Base-by-base conservation (phyloP, 2,888 invertebrate genomes). In the Globia sparganii region DNA sequence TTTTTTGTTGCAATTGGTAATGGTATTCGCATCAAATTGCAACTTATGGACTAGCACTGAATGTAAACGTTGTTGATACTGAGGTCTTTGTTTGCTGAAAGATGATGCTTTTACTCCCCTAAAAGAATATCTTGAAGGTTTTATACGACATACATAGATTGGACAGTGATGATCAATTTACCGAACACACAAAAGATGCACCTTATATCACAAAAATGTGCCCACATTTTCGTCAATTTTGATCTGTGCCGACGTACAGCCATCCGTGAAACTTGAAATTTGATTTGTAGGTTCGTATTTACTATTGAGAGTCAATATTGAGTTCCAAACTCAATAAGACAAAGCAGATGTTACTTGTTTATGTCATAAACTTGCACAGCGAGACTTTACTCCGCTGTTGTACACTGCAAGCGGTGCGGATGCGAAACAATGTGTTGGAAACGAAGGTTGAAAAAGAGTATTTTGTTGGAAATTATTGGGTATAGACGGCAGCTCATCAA, bases 271-370 rank as follows among this genome's bases (percentile, higher is more conserved):
- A 83, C 80, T 86, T 84, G 86, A 88, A 89, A 91, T 91, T 88
- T 90, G 90, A 91, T 91, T 91, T 90, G 87, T 89, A 87, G 87
- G 86, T 89, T 89, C 87, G 81, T 90, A 91, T 91, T 91, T 90
- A 90, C 91, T 91, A 92, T 93, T 89, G 93, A 88, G 91, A 93
- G 90, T 89, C 93, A 91, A 93, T 94, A 94, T 95, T 93, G 93
- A 94, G 92, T 94, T 94, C 86, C 87, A 92, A 94, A 95, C 94
- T 94, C 94, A 95, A 95, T 94, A 95, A 94, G 93, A 94, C 94
- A 94, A 92, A 93, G 92, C 94, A 93, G 94, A 94, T 94, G 94
- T 94, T 94, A 92, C 94, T 93, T 93, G 94, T 94, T 92, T 92
- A 92, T 92, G 91, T 93, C 93, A 91, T 93, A 91, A 92, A 93